Evolutionary conservation across 1,140 invertebrate species (phyloP).

Genomic region (Drosophila teissieri): DNA sequence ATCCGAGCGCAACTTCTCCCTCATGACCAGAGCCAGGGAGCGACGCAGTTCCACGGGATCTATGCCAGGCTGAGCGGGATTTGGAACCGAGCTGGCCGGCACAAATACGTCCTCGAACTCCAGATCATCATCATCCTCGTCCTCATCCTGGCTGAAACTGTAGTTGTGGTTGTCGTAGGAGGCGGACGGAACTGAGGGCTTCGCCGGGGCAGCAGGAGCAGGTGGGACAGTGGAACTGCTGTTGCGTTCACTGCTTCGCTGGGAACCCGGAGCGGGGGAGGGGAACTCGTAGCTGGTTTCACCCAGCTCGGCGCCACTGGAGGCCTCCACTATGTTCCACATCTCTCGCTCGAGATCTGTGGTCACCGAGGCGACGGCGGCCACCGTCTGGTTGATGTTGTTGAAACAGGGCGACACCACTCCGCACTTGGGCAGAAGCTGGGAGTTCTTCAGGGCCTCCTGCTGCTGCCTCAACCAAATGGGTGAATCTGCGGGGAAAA

Average conservation of each 20-base stretch:
- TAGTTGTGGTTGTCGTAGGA: conserved; percentile 81
- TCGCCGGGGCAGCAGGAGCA: conserved; percentile 16
- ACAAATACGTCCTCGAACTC: conserved; percentile 83
- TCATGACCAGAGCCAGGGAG: conserved; percentile 67
- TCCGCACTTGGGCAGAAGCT: conserved; percentile 71
- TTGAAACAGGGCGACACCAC: conserved; percentile 75
- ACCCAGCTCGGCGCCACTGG: conserved; percentile 76
- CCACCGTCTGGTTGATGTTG: conserved; percentile 83
- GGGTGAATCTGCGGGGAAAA: conserved; percentile 65
- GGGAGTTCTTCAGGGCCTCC: conserved; percentile 72
- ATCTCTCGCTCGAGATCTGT: conserved; percentile 83
- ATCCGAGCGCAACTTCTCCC: conserved; percentile 77
- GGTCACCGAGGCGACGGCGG: conserved; percentile 80
- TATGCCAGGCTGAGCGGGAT: conserved; percentile 36
- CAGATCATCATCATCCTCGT: conserved; percentile 60
- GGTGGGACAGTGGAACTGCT: conserved; percentile 44
- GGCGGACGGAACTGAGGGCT: conserved; percentile 31
- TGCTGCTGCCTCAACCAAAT: conserved; percentile 82
- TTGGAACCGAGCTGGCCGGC: conserved; percentile 25
- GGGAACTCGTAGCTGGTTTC: conserved; percentile 78
- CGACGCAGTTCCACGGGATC: conserved; percentile 63
- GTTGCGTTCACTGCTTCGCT: conserved; percentile 59
- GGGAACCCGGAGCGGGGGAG: conserved; percentile 32
- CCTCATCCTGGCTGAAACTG: conserved; percentile 60
- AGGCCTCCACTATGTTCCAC: conserved; percentile 85